These are phyloP conservation scores for Erithacus rubecula DNA, from an alignment of 2,797 vertebrate genomes.

Conservation along the genomic window DNA sequence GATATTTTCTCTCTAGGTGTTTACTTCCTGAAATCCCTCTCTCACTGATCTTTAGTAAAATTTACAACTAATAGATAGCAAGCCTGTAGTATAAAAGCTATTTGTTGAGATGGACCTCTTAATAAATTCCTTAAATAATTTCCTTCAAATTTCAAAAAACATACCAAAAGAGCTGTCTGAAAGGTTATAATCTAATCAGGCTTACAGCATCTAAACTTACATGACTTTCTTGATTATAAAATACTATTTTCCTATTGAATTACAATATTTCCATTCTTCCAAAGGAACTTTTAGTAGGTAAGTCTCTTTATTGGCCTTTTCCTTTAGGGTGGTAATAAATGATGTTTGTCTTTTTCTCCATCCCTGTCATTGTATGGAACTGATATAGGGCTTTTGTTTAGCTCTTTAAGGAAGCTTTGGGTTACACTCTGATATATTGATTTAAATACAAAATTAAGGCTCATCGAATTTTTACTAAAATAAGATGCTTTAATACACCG, in stretches of 20 bases:
- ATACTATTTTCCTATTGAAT: neutral
- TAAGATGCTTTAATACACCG: neutral
- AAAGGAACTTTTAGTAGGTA: neutral
- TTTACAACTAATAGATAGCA: neutral
- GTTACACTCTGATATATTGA: neutral
- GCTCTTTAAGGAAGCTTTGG: neutral
- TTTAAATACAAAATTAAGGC: neutral
- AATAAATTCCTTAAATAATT: neutral
- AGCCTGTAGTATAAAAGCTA: neutral
- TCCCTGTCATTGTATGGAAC: neutral
- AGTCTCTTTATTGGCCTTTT: neutral
- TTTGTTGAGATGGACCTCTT: neutral
- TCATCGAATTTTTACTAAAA: neutral
- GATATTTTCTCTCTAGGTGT: neutral
- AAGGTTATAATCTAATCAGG: neutral
- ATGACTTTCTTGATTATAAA: neutral
- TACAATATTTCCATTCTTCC: neutral
- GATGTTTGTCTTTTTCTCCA: neutral
- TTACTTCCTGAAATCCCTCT: neutral
- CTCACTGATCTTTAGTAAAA: neutral
- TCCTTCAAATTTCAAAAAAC: neutral
- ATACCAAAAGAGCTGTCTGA: neutral
- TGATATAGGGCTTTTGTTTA: neutral
- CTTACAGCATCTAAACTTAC: neutral
- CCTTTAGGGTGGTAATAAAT: neutral